Conservation (phyloP, 2,888 invertebrate species). For the Machimus rusticus region DNA sequence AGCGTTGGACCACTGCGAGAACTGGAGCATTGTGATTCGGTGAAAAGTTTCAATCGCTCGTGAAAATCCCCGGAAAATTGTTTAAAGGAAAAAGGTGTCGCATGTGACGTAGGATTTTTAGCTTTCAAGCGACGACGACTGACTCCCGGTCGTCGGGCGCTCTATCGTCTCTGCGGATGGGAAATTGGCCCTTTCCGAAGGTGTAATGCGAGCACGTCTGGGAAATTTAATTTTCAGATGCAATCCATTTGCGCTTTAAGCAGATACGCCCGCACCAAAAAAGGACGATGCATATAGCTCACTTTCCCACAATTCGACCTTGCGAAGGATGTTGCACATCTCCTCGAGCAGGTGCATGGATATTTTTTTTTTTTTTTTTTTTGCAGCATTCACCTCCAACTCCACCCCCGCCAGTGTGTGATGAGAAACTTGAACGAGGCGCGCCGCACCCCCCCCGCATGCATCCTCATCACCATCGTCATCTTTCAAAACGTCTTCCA, state of each 20-base stretch:
- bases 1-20: neutral
- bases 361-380: neutral
- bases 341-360: neutral
- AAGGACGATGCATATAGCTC: neutral
- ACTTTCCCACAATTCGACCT: neutral
- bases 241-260: neutral
- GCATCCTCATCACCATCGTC: neutral
- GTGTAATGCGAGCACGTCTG: neutral
- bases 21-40: constrained; percentile 12
- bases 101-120: neutral
- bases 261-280: neutral
- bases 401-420: neutral
- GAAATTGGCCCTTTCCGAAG: neutral
- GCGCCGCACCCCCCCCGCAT: neutral
- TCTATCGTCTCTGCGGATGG: neutral
- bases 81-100: neutral
- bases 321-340: neutral
- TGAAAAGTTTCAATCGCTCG: constrained; percentile 1
- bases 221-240: neutral
- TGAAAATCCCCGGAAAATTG: neutral
- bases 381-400: too few species aligned
- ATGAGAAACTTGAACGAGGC: neutral
- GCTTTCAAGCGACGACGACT: neutral
- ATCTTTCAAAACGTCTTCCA: neutral
- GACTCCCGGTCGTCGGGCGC: neutral